Conservation (phyloP, 2,888 invertebrate genomes). For the Eledone cirrhosa region DNA sequence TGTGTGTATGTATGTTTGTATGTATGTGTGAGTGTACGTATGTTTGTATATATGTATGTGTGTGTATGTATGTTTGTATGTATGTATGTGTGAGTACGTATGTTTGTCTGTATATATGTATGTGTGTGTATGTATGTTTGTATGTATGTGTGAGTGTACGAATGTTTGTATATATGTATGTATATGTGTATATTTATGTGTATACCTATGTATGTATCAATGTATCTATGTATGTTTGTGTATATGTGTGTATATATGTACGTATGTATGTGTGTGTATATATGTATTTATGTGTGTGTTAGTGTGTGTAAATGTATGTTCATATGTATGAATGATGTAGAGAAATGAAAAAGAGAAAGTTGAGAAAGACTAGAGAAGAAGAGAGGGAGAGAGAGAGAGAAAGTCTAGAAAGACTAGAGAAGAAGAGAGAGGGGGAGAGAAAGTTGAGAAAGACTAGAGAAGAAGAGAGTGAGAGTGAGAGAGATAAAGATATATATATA, state of each 20-base stretch:
- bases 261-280: background rate
- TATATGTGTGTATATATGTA: background rate
- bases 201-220: background rate
- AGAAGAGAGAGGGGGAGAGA: too few relatives aligned
- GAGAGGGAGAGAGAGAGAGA: too few relatives aligned
- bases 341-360: too few relatives aligned
- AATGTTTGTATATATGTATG: background rate
- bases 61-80: conserved; percentile 5
- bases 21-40: background rate
- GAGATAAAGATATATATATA: too few relatives aligned
- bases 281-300: too few relatives aligned
- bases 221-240: background rate
- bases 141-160: background rate
- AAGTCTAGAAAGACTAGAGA: too few relatives aligned
- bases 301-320: too few relatives aligned
- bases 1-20: background rate
- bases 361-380: too few relatives aligned
- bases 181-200: background rate
- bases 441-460: too few relatives aligned
- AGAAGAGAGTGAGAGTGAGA: too few relatives aligned
- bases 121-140: background rate
- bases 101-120: conserved; percentile 1
- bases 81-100: conserved; percentile 9
- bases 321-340: background rate
- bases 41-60: background rate